A percentile compares a stretch with the other conserved stretches of the same genome.
These are phyloP conservation scores for Epizoanthus scotinus DNA, from an alignment of 92 coral and sea anemone genomes.

Conservation along the genomic window DNA sequence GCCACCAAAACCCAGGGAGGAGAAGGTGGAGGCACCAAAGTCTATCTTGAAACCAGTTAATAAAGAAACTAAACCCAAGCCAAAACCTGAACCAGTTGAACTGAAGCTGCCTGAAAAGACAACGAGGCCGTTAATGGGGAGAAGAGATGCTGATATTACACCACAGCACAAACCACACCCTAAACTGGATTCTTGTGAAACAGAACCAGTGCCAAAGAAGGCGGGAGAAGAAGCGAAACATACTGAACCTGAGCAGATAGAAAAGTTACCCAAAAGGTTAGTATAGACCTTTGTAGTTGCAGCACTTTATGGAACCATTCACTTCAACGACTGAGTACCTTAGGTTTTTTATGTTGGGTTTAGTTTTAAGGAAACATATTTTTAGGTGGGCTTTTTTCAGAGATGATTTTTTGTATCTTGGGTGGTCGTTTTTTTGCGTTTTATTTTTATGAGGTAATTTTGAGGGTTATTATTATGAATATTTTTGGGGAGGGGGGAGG, in stretches of 20 bases:
- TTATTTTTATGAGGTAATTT: too few species aligned
- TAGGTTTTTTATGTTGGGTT: too few species aligned
- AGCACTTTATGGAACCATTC: too few species aligned
- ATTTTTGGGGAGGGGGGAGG: too few species aligned
- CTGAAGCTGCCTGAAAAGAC: constrained; percentile 13
- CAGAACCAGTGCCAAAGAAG: constrained; percentile 16
- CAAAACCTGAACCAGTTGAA: constrained; percentile 6
- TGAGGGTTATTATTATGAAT: too few species aligned
- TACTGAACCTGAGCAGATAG: neutral
- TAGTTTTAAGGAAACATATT: too few species aligned
- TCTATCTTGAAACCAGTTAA: constrained; percentile 17
- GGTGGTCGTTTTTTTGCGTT: too few species aligned
- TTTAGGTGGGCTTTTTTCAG: too few species aligned
- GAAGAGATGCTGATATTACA: constrained; percentile 38
- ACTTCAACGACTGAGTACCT: too few species aligned
- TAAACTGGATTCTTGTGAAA: constrained; percentile 4
- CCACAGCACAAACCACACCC: constrained; percentile 28
- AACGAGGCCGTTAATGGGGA: constrained; percentile 6
- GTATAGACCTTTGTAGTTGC: neutral
- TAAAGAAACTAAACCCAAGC: constrained; percentile 19
- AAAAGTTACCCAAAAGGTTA: constrained; percentile 27
- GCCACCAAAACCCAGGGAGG: constrained; percentile 18
- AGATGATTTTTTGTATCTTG: too few species aligned
- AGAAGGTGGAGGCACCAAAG: constrained; percentile 8
- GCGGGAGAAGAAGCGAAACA: neutral